Conservation (phyloP, 2,113 vertebrate genomes). For the Oryctolagus cuniculus region DNA sequence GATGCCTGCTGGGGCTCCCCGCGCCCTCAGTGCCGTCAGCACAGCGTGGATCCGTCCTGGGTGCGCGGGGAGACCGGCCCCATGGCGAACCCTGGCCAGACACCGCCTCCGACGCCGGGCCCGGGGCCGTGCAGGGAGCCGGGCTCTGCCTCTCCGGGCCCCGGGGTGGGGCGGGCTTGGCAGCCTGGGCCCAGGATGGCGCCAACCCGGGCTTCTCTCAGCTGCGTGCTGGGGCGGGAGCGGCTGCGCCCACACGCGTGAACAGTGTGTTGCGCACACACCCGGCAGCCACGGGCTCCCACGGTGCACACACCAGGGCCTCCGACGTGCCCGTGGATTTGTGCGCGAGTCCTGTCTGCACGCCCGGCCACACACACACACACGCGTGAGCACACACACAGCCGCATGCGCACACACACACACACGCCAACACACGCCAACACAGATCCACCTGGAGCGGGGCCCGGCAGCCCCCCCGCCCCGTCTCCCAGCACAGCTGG, state of each 20-base stretch:
- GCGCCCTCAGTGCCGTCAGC: not conserved
- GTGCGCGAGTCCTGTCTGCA: too few relatives aligned
- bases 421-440: accelerated
- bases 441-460: accelerated
- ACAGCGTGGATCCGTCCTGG: accelerated
- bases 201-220: not conserved
- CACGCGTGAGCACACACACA: not conserved
- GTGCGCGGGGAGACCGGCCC: not conserved
- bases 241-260: accelerated
- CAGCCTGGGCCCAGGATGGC: not conserved
- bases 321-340: too few relatives aligned
- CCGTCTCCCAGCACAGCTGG: constrained; percentile 74
- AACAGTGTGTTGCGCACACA: accelerated
- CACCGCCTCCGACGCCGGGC: not conserved
- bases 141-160: not conserved
- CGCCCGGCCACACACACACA: too few relatives aligned
- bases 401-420: too few relatives aligned
- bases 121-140: not conserved
- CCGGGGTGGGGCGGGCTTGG: not conserved
- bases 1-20: accelerated
- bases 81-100: too few relatives aligned
- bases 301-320: too few relatives aligned
- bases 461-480: not conserved
- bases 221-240: not conserved
- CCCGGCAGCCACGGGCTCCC: not conserved